Base-by-base conservation (phyloP, 2,113 vertebrate genomes). In the Takifugu bimaculatus region DNA sequence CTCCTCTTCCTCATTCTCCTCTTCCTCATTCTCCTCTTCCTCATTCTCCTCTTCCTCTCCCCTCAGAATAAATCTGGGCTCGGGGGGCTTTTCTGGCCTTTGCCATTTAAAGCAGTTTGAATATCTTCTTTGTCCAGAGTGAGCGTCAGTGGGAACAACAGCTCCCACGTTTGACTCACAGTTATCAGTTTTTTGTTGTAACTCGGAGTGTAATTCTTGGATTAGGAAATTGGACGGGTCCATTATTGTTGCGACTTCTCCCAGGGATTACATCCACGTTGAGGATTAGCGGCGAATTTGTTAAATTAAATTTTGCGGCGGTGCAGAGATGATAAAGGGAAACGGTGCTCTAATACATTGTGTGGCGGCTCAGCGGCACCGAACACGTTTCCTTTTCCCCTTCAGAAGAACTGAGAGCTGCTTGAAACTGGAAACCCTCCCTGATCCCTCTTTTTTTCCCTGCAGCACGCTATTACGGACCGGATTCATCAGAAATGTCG, bases 271-370 rank as follows among this genome's bases (percentile, higher is more conserved):
- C 68, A 62, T 73, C 58, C 62, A 69, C 57, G 52, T 28, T 35
- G 54, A 64, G 77, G 79, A 79, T 87, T 82, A 81, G 74, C 6
- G 55, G 13, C 58, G 42, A 75, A 67, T 64, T 72, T 77, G 57
- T 71, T 73, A 59, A 77, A 78, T 72, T 74, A 50, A 79, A 75
- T 85, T 75, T 74, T 65, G 60, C 60, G 61, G 45, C 54, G 63
- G 69, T 73, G 32, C 48, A 68, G 28, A 58, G 59, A 72, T 47
- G 70, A 78, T 72, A 74, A 78, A 78, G 47, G 32, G 43, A 69
- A 72, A 77, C 54, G 56, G 48, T 49, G 57, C 43, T 50, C 35
- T 39, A 11, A 39, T 39, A 10, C 54, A 50, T 55, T 58, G 57
- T 68, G 26, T 60, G 60, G 70, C 62, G 65, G 65, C 68, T 73